Evolutionary conservation across 2,888 invertebrate genomes (phyloP).

Genomic region (Laothoe populi): DNA sequence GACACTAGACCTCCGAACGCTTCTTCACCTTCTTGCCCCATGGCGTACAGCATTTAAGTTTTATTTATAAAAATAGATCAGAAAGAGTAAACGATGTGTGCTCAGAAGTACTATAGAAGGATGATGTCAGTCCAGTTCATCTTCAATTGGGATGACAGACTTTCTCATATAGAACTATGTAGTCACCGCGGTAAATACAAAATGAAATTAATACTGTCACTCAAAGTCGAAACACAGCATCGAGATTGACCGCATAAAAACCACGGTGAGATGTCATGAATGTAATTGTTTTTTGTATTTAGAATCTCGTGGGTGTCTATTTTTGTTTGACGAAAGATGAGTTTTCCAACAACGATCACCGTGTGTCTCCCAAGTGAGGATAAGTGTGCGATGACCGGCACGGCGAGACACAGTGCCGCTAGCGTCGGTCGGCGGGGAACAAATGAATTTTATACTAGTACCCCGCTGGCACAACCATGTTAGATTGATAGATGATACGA

Average conservation of each 20-base stretch:
- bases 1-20: too few relatives aligned
- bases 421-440: conserved; percentile 44
- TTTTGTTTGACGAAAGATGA: conserved; percentile 53
- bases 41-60: too few relatives aligned
- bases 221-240: conserved; percentile 63
- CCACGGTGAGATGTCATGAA: conserved; percentile 59
- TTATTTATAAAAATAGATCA: too few relatives aligned
- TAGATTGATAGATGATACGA: conserved; percentile 80
- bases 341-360: conserved; percentile 43
- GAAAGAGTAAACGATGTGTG: too few relatives aligned
- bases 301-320: conserved; percentile 56
- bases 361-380: conserved; percentile 31
- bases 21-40: too few relatives aligned
- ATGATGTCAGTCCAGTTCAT: not conserved
- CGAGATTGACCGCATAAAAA: conserved; percentile 54
- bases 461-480: conserved; percentile 70
- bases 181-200: conserved; percentile 27
- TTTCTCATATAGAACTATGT: conserved; percentile 17
- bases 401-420: conserved; percentile 29
- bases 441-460: conserved; percentile 67
- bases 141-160: not conserved
- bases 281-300: conserved; percentile 70
- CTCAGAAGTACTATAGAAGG: too few relatives aligned
- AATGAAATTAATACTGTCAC: conserved; percentile 69
- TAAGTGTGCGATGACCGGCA: conserved; percentile 2